Base-by-base conservation (phyloP, 2,797 vertebrate genomes). In the Epinephelus coioides region DNA sequence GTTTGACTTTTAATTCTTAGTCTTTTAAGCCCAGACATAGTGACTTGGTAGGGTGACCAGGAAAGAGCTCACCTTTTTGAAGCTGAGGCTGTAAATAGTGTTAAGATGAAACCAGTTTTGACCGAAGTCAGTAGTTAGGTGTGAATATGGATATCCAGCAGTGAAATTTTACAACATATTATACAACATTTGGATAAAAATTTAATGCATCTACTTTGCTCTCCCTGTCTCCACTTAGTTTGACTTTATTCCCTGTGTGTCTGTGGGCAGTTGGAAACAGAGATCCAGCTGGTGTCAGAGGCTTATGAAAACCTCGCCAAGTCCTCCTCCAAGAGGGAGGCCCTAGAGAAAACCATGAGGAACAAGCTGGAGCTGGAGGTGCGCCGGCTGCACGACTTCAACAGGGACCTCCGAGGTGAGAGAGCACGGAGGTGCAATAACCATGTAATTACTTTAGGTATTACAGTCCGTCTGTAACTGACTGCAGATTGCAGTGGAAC, bases 301-400 rank as follows among this genome's bases (percentile, higher is more conserved):
- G 98, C 97, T 0, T 99, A 99, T 69, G 98, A 99, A 92, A 99
- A 98, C 91, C 94, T 99, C 64, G 97, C 97, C 34, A 99, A 98
- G 91, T 98, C 98, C 2, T 99, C 98, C 3, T 96, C 97, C 5
- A 99, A 99, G 92, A 93, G 97, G 80, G 98, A 99, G 74, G 88
- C 96, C 47, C 92, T 99, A 92, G 98, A 99, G 92, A 99, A 99
- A 89, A 97, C 98, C 67, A 99, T 99, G 98, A 97, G 97, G 86
- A 99, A 97, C 92, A 99, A 99, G 88, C 94, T 99, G 77, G 98
- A 99, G 93, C 95, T 98, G 62, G 98, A 99, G 91, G 97, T 99
- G 83, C 96, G 98, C 3, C 96, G 98, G 64, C 96, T 99, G 83
- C 97, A 99, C 11, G 98, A 99, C 93, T 99, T 99, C 94, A 99